Evolutionary conservation across 2,113 vertebrate species (phyloP).

Genomic region (Bombycilla garrulus): DNA sequence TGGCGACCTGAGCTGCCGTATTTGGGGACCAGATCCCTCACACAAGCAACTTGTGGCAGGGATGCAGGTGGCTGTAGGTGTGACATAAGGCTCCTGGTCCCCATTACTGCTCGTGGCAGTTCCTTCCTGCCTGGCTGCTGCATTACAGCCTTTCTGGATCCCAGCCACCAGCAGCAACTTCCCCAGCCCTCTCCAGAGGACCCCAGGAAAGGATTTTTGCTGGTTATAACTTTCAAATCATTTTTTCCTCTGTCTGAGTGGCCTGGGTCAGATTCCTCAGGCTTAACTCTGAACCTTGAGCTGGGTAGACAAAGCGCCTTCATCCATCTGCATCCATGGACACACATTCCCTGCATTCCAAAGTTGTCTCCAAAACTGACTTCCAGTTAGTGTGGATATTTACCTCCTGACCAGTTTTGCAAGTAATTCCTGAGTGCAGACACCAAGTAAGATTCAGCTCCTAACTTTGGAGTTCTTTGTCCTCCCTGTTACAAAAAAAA

Average conservation of each 20-base stretch:
- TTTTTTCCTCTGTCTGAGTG: background rate
- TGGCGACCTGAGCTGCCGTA: rapidly evolving
- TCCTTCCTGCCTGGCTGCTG: background rate
- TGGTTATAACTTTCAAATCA: rapidly evolving
- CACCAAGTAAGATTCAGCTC: rapidly evolving
- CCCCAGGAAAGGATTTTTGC: background rate
- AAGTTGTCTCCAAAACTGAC: background rate
- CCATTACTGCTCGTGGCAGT: background rate
- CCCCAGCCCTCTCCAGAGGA: background rate
- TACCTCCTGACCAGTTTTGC: background rate
- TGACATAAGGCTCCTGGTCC: background rate
- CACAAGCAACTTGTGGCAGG: rapidly evolving
- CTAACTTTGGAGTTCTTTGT: background rate
- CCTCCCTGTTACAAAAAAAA: background rate
- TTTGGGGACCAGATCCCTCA: background rate
- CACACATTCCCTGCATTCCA: background rate
- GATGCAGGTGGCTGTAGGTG: background rate
- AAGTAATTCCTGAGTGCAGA: background rate
- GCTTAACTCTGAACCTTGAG: background rate
- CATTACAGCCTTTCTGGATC: background rate
- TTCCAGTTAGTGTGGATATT: background rate
- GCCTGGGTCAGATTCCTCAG: background rate
- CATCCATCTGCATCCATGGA: rapidly evolving
- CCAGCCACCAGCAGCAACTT: background rate
- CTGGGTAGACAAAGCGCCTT: background rate